Conservation (phyloP, 2,113 vertebrate genomes). For the Ammodytes marinus region DNA sequence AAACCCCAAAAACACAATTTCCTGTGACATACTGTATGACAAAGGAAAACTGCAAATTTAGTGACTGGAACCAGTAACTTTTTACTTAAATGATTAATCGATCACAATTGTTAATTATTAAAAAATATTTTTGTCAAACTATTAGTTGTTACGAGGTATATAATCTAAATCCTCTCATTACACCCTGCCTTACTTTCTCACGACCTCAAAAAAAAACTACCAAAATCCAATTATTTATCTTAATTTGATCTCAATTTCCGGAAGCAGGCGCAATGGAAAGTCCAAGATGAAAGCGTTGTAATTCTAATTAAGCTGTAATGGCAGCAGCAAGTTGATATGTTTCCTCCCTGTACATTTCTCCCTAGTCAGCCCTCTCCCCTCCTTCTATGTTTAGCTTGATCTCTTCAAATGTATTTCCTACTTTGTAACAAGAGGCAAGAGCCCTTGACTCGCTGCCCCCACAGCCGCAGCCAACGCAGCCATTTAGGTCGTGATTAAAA, state of each 20-base stretch:
- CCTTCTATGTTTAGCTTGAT: constrained; percentile 80
- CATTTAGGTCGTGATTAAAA: constrained; percentile 89
- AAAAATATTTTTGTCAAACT: no score
- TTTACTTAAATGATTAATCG: background rate
- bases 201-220: constrained; percentile 25
- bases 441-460: constrained; percentile 83
- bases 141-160: background rate
- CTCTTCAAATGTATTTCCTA: constrained; percentile 82
- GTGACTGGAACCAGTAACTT: background rate
- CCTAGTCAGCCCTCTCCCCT: constrained; percentile 52
- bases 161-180: constrained; percentile 27
- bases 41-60: background rate
- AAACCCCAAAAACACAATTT: background rate
- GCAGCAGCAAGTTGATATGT: constrained; percentile 62
- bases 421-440: constrained; percentile 83
- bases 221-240: constrained; percentile 70
- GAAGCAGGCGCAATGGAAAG: constrained; percentile 61
- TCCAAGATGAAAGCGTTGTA: constrained; percentile 71
- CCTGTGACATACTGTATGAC: background rate
- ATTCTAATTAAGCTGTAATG: constrained; percentile 76
- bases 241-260: constrained; percentile 81
- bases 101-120: background rate
- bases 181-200: constrained; percentile 21
- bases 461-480: constrained; percentile 81
- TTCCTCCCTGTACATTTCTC: constrained; percentile 58